These are phyloP conservation scores for Gymnobelideus leadbeateri DNA, from an alignment of 2,113 vertebrate species.

Conservation along the genomic window DNA sequence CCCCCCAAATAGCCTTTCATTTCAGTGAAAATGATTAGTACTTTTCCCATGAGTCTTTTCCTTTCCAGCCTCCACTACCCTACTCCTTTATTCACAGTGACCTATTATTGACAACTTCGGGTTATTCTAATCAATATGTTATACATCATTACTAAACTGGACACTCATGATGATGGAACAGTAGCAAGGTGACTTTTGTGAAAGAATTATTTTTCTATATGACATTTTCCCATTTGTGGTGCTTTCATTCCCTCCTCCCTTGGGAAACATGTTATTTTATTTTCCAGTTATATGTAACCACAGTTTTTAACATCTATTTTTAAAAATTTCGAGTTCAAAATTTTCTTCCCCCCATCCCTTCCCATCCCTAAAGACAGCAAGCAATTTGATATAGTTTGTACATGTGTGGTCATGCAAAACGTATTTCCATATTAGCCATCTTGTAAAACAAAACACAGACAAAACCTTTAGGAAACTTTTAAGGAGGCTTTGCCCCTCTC, in stretches of 20 bases:
- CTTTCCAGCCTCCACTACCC: background rate
- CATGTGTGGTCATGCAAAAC: background rate
- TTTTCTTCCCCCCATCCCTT: background rate
- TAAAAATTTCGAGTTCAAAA: background rate
- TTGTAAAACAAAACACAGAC: background rate
- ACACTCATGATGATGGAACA: background rate
- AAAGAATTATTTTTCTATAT: background rate
- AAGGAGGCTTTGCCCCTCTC: background rate
- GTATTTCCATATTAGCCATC: background rate
- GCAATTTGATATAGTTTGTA: background rate
- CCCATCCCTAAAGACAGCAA: background rate
- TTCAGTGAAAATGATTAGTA: background rate
- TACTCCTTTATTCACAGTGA: background rate
- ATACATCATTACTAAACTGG: background rate
- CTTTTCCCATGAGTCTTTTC: background rate
- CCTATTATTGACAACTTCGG: background rate
- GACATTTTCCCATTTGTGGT: background rate
- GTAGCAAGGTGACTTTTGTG: background rate
- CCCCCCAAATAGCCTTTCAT: background rate
- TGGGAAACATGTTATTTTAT: background rate
- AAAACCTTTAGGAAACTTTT: background rate
- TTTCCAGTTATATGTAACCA: background rate
- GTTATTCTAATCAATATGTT: background rate
- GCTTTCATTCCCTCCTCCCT: background rate
- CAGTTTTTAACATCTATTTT: background rate